Conservation (phyloP, 2,888 invertebrate species). For the Ephialtes manifestator region DNA sequence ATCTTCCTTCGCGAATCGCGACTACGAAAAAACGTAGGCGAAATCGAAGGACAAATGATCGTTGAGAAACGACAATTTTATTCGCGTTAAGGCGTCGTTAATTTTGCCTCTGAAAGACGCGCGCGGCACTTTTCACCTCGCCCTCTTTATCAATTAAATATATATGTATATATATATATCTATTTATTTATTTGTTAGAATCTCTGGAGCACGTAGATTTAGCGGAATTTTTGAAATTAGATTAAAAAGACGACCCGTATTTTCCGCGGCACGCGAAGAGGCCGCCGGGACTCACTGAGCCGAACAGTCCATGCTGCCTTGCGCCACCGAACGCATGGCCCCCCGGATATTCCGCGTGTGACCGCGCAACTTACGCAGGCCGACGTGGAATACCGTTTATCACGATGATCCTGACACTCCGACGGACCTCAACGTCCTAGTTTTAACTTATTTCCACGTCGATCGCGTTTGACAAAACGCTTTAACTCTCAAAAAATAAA, state of each 20-base stretch:
- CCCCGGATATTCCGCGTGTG: conserved; percentile 65
- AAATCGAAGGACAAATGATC: neutral
- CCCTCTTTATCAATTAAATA: conserved; percentile 30
- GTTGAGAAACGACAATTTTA: neutral
- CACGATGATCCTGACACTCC: neutral
- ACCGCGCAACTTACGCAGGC: conserved; percentile 58
- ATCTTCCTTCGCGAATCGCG: conserved; percentile 13
- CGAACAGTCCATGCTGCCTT: conserved; percentile 72
- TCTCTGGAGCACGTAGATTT: neutral
- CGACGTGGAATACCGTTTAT: conserved; percentile 36
- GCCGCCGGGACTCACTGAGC: conserved; percentile 68
- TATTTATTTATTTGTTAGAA: neutral
- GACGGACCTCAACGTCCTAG: neutral
- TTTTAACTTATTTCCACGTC: conserved; percentile 7
- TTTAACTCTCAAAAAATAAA: neutral
- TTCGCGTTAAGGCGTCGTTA: conserved; percentile 9
- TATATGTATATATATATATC: conserved; percentile 26
- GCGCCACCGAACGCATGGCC: conserved; percentile 74
- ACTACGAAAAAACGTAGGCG: neutral
- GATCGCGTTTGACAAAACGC: neutral
- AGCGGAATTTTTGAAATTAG: neutral
- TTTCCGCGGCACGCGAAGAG: conserved; percentile 63
- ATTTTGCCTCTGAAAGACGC: conserved; percentile 3
- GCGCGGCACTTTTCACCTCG: neutral
- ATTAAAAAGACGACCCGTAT: conserved; percentile 3